Evolutionary conservation across 2,888 invertebrate species (phyloP).

Genomic region (Dione juno): DNA sequence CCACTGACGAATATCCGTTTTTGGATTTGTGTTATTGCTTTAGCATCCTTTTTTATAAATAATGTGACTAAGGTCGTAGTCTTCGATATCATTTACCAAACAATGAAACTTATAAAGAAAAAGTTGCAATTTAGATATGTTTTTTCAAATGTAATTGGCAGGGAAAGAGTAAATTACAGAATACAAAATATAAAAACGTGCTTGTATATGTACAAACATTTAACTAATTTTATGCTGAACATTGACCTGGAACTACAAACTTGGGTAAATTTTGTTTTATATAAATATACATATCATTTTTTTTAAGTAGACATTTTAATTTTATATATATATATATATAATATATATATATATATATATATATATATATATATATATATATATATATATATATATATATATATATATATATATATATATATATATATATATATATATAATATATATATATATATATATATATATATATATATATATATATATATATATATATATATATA

Average conservation of each 20-base stretch:
- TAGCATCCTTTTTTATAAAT: not conserved
- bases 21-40: not conserved
- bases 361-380: too few relatives aligned
- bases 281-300: too few relatives aligned
- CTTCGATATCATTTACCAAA: not conserved
- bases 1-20: not conserved
- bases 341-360: too few relatives aligned
- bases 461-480: too few relatives aligned
- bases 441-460: too few relatives aligned
- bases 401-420: too few relatives aligned
- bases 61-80: not conserved
- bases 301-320: too few relatives aligned
- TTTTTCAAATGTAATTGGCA: not conserved
- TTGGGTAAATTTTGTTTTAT: conserved; percentile 9
- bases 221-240: not conserved
- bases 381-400: too few relatives aligned
- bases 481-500: too few relatives aligned
- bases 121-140: conserved; percentile 1
- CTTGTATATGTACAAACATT: not conserved
- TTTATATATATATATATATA: too few relatives aligned
- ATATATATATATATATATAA: too few relatives aligned
- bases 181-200: not conserved
- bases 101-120: not conserved
- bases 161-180: not conserved
- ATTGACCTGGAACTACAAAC: conserved; percentile 11